A percentile compares a stretch with the other conserved stretches of the same genome.
phyloP scores from a whole-genome alignment of 2,113 vertebrate genomes.

The Pelusios castaneus region DNA sequence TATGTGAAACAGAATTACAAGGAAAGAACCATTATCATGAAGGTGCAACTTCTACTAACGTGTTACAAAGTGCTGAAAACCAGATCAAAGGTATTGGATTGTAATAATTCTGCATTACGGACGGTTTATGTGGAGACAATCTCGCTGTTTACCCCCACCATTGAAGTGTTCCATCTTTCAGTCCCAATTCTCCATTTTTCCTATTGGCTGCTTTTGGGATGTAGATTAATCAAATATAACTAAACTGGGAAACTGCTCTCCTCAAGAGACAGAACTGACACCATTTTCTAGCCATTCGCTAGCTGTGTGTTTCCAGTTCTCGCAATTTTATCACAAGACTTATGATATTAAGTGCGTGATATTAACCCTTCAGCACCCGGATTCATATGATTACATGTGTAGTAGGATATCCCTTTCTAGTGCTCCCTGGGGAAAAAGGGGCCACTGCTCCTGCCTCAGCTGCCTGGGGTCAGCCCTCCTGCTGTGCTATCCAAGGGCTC shows the following conservation, averaged over 20 bases:
- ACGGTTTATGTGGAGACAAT: neutral
- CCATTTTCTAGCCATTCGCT: neutral
- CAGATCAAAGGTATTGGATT: conserved; percentile 48
- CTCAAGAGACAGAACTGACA: neutral
- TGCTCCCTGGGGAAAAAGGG: neutral
- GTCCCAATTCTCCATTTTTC: neutral
- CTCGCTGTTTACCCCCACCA: neutral
- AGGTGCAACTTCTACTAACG: conserved; percentile 59
- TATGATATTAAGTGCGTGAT: fast-evolving
- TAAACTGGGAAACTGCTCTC: neutral
- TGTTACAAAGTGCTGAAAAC: conserved; percentile 43
- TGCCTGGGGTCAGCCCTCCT: neutral
- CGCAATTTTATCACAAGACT: neutral
- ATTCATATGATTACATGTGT: neutral
- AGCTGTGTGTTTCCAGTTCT: neutral
- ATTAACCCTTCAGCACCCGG: neutral
- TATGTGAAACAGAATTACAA: conserved; percentile 61
- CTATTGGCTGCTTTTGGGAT: neutral
- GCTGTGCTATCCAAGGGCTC: neutral
- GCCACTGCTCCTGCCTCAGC: neutral
- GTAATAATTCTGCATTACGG: neutral
- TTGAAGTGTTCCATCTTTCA: neutral
- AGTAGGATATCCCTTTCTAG: neutral
- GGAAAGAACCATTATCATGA: conserved; percentile 65
- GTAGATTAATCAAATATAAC: neutral